A percentile compares a stretch with the other conserved stretches of the same genome.
phyloP scores from a whole-genome alignment of 64 coral and sea anemone species.

The Montipora foliosa region DNA sequence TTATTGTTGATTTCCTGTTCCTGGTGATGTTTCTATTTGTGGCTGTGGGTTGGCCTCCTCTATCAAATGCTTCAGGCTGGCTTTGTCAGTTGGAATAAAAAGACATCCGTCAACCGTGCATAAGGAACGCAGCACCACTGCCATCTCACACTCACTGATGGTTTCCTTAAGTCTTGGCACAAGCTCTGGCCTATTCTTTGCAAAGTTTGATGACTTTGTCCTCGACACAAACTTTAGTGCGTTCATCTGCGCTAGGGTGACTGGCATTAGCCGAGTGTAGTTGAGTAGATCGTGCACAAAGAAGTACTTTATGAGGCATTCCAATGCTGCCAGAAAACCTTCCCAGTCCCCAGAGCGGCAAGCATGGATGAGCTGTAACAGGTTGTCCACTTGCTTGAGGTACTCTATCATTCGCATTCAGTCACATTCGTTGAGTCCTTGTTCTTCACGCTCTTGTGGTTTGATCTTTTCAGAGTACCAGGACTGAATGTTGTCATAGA shows the following conservation, averaged over 20 bases:
- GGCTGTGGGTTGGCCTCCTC: not conserved
- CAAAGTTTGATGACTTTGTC: slow-evolving; percentile 15
- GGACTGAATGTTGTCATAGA: slow-evolving; percentile 30
- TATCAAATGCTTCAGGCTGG: slow-evolving; percentile 25
- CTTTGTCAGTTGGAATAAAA: slow-evolving; percentile 5
- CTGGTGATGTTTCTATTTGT: not conserved
- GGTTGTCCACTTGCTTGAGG: slow-evolving; percentile 37
- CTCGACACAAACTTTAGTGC: slow-evolving; percentile 14
- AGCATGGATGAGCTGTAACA: slow-evolving; percentile 20
- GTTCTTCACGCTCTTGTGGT: not conserved
- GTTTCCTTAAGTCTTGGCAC: not conserved
- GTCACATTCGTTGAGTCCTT: not conserved
- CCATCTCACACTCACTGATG: too few species aligned
- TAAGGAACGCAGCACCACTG: too few species aligned
- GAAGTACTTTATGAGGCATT: slow-evolving; percentile 46
- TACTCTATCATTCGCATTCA: not conserved
- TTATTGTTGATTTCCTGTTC: not conserved
- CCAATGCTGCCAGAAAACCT: slow-evolving; percentile 28
- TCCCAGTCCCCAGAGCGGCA: slow-evolving; percentile 23
- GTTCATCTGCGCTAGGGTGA: slow-evolving; percentile 42
- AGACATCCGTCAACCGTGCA: too few species aligned
- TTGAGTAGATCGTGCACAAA: slow-evolving; percentile 43
- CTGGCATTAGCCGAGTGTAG: slow-evolving; percentile 36
- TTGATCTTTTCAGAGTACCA: slow-evolving; percentile 41
- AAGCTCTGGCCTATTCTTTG: slow-evolving; percentile 40